phyloP scores from a whole-genome alignment of 2,888 invertebrate genomes.

The Caenorhabditis auriculariae region DNA sequence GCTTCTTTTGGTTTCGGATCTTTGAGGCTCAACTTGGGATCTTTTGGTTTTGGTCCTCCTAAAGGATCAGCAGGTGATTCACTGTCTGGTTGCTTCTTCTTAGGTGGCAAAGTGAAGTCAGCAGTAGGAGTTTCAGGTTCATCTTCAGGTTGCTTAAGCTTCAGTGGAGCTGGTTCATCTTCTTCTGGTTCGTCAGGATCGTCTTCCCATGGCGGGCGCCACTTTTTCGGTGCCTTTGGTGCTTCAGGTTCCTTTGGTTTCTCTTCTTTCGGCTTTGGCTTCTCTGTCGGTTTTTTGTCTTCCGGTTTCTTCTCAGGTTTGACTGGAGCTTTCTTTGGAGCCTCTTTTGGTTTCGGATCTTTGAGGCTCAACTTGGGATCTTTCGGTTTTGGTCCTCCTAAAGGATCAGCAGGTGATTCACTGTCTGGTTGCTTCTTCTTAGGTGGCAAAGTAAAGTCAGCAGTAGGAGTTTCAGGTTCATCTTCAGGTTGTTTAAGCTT shows the following conservation, averaged over 20 bases:
- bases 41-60: conserved; percentile 5
- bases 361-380: conserved; percentile 22
- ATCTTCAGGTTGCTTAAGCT: too few relatives aligned
- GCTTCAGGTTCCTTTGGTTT: conserved; percentile 18
- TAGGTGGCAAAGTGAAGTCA: too few relatives aligned
- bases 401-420: conserved; percentile 6
- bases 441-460: too few relatives aligned
- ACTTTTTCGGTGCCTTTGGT: conserved; percentile 20
- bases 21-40: conserved; percentile 14
- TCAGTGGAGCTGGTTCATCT: too few relatives aligned
- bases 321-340: conserved; percentile 22
- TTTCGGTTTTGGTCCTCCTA: conserved; percentile 19
- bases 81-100: too few relatives aligned
- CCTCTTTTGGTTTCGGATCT: conserved; percentile 13
- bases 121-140: too few relatives aligned
- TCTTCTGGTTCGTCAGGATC: conserved; percentile 31
- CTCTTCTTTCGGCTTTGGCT: conserved; percentile 10
- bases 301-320: conserved; percentile 18
- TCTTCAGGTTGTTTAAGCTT: too few relatives aligned
- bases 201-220: conserved; percentile 20
- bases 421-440: too few relatives aligned
- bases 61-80: conserved; percentile 7
- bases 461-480: too few relatives aligned
- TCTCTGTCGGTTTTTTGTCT: conserved; percentile 10
- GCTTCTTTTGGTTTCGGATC: too few relatives aligned